phyloP scores from a whole-genome alignment of 2,888 invertebrate species.

The Phengaris arion region DNA sequence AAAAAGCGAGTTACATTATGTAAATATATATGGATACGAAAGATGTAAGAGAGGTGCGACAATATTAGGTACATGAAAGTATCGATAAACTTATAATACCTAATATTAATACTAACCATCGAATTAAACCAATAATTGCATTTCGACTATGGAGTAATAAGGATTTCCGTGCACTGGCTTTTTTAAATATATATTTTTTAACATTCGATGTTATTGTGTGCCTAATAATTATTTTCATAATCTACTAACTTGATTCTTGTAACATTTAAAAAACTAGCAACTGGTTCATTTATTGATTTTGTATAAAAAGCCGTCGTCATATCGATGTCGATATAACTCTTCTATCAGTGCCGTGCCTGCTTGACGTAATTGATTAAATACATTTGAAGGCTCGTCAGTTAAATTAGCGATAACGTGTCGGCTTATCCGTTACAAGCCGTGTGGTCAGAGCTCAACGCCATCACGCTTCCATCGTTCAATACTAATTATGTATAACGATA shows the following conservation, averaged over 20 bases:
- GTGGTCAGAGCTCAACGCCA: constrained; percentile 1
- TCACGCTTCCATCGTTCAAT: too few species aligned
- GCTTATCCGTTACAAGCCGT: constrained; percentile 24
- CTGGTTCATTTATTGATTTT: not conserved
- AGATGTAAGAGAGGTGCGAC: not conserved
- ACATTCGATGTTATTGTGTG: too few species aligned
- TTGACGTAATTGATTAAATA: constrained; percentile 6
- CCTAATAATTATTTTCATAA: too few species aligned
- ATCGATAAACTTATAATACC: constrained; percentile 15
- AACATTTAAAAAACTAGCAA: not conserved
- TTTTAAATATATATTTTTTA: too few species aligned
- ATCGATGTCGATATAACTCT: not conserved
- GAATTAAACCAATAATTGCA: too few species aligned
- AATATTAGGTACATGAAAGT: not conserved
- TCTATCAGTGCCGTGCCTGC: not conserved
- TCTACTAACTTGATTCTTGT: too few species aligned
- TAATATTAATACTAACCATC: not conserved
- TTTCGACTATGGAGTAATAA: too few species aligned
- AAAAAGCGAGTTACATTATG: constrained; percentile 4
- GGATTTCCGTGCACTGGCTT: too few species aligned
- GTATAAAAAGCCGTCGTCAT: too few species aligned
- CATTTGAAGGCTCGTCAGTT: constrained; percentile 39
- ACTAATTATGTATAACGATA: too few species aligned
- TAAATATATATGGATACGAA: not conserved
- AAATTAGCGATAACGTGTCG: constrained; percentile 33